A percentile compares a stretch with the other conserved stretches of the same genome.
phyloP scores from a whole-genome alignment of 2,888 invertebrate species.

The Deroplatys truncata region DNA sequence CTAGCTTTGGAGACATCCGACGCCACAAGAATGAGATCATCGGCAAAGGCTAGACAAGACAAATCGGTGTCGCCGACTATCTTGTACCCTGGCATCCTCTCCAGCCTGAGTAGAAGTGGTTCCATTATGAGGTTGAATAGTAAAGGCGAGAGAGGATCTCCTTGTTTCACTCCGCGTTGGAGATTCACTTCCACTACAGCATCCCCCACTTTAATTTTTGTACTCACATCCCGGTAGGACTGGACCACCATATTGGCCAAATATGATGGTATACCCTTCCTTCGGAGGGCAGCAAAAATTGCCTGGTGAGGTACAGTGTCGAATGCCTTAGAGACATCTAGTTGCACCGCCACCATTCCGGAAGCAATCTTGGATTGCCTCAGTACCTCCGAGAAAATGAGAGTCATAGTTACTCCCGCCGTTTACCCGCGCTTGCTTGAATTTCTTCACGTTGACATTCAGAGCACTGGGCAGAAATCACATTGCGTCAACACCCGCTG shows the following conservation, averaged over 20 bases:
- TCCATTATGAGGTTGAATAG: slow-evolving; percentile 30
- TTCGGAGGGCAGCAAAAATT: background rate
- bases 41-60: slow-evolving; percentile 26
- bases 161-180: slow-evolving; percentile 28
- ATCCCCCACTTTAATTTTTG: background rate
- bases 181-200: background rate
- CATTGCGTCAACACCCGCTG: too few relatives aligned
- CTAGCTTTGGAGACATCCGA: background rate
- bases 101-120: slow-evolving; percentile 12
- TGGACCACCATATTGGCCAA: slow-evolving; percentile 18
- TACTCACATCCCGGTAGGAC: background rate
- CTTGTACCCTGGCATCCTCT: background rate
- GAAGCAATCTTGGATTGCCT: slow-evolving; percentile 11
- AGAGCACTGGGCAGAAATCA: too few relatives aligned
- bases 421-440: too few relatives aligned
- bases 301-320: slow-evolving; percentile 33
- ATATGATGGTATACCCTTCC: background rate
- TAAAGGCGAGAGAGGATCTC: slow-evolving; percentile 29
- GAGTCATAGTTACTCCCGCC: too few relatives aligned
- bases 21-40: slow-evolving; percentile 27
- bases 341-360: slow-evolving; percentile 21
- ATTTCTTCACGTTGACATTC: too few relatives aligned
- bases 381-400: slow-evolving; percentile 20
- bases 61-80: background rate
- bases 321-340: slow-evolving; percentile 34